Base-by-base conservation (phyloP, 2,888 invertebrate genomes). In the Calameuta idolon region DNA sequence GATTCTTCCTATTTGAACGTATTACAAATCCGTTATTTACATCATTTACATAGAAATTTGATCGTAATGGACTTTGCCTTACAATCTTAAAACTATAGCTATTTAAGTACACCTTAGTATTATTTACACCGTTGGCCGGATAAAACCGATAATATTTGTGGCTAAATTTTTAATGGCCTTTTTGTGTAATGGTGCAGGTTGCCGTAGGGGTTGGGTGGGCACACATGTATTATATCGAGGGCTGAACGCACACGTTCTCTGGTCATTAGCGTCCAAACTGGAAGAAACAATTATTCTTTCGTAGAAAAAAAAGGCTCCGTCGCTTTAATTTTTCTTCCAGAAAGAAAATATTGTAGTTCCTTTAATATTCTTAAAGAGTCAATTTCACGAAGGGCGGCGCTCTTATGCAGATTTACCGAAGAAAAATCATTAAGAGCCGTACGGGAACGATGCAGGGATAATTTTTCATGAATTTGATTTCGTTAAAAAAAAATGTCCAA, bases 21-120 rank as follows among this genome's bases (percentile, higher is more conserved):
- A 35, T 55, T 74, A 83, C 80, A 81, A 82, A 81, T 83, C 85
- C 83, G 81, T 85, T 90, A 90, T 90, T 89, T 90, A 90, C 90
- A 90, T 85, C 80, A 85, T 87, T 87, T 85, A 87, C 85, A 87
- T 80, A 86, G 33, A 69, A 23, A 23, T 15, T 55, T 71, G 34
- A 69, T 69, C 75, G 76, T 71, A 74, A 0, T 23, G 55, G 55
- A 77, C 76, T 76, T 68, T 9, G 76, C 69, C 68, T 69, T 40
- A 76, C 69, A 68, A 74, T 79, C 79, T 80, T 76, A 78, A 23
- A 74, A 78, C 76, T 73, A 75, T 78, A 71, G 71, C 33, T 82
- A 85, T 84, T 74, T n/a, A n/a, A 15, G 31, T 71, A 33, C 79
- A 83, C 82, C 55, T 77, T 74, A 77, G 69, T 79, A 73, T 31